Percentiles rank a stretch among this genome's conserved stretches.
Evolutionary conservation across 2,888 invertebrate genomes (phyloP).

Genomic region (Oxycera nigricornis): DNA sequence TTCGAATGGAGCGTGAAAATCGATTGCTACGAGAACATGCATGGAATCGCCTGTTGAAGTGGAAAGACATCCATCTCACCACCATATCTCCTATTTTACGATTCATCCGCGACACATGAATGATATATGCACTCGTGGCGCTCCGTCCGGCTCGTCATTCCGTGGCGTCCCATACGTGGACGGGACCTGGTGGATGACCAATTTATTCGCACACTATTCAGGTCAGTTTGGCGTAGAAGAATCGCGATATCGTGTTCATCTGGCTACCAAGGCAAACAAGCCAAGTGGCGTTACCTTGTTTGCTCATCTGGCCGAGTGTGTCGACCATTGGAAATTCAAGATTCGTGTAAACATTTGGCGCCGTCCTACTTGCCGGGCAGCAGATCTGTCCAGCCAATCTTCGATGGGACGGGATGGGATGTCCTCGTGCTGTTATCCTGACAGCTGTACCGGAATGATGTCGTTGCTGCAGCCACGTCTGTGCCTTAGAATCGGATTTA

Average conservation of each 20-base stretch:
- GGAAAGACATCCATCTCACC: neutral
- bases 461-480: no score
- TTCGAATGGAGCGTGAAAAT: no score
- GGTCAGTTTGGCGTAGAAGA: neutral
- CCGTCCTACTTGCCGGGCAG: neutral
- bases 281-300: neutral
- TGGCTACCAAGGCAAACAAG: neutral
- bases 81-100: no score
- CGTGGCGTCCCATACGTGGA: neutral
- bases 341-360: constrained; percentile 32
- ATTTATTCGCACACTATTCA: neutral
- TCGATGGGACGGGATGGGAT: neutral
- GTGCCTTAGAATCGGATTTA: no score
- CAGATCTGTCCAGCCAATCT: constrained; percentile 3
- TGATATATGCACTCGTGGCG: neutral
- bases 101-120: neutral
- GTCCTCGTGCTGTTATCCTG: neutral
- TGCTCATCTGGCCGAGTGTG: constrained; percentile 15
- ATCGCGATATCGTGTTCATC: constrained; percentile 7
- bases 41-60: no score
- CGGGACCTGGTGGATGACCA: neutral
- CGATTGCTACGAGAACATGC: no score
- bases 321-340: constrained; percentile 22
- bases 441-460: neutral
- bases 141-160: neutral